These are phyloP conservation scores for Sorex fumeus DNA, from an alignment of 2,113 vertebrate species.

Conservation along the genomic window DNA sequence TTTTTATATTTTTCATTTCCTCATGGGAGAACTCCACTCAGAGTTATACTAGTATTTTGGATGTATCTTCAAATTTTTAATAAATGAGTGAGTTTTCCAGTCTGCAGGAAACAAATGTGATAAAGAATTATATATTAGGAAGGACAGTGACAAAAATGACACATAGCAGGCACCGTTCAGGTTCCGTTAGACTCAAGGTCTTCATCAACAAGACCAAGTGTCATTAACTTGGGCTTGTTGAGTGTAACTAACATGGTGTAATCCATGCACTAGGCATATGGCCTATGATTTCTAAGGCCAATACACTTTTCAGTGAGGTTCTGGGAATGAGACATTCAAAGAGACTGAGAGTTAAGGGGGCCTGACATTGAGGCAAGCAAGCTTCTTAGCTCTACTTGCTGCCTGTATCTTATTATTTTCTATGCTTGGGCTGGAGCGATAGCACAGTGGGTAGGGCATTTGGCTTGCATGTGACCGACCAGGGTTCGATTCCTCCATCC, in stretches of 20 bases:
- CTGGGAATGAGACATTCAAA: too few species aligned
- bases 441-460: too few species aligned
- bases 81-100: not conserved
- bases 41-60: not conserved
- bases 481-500: too few species aligned
- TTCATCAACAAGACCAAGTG: not conserved
- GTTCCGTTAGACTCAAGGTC: not conserved
- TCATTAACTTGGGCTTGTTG: conserved; percentile 37
- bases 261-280: not conserved
- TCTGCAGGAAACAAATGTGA: not conserved
- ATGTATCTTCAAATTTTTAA: not conserved
- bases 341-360: not conserved
- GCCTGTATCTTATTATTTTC: not conserved
- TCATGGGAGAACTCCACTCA: not conserved
- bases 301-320: rapidly evolving
- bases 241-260: not conserved
- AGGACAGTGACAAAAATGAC: conserved; percentile 34
- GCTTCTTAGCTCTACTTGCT: not conserved
- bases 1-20: not conserved
- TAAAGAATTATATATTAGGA: not conserved
- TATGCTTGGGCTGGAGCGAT: too few species aligned
- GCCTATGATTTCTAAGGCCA: rapidly evolving
- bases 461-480: too few species aligned
- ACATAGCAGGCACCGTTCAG: not conserved
- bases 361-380: not conserved